A percentile compares a stretch with the other conserved stretches of the same genome.
Conservation (phyloP, 1,140 invertebrate genomes). For the Laupala kohalensis region DNA sequence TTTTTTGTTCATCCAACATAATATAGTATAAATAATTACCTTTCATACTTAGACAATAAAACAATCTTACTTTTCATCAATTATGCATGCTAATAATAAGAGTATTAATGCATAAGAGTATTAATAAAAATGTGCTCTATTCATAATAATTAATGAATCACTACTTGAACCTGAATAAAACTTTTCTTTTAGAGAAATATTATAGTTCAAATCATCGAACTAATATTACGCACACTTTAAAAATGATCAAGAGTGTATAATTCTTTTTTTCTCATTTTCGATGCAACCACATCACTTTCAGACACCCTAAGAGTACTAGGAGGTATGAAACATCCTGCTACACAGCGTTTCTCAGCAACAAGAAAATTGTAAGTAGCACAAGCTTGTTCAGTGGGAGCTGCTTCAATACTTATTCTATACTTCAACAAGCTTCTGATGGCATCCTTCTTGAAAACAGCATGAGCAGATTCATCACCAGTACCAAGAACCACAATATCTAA, state of each 20-base stretch:
- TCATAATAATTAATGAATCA: not conserved
- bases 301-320: conserved; percentile 31
- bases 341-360: conserved; percentile 55
- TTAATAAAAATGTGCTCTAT: not conserved
- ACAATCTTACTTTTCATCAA: not conserved
- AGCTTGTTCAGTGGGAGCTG: conserved; percentile 60
- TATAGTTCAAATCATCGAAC: not conserved
- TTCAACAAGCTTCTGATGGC: conserved; percentile 32
- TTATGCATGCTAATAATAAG: not conserved
- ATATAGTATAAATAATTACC: not conserved
- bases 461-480: conserved; percentile 47
- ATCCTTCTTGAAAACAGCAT: conserved; percentile 22
- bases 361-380: conserved; percentile 74
- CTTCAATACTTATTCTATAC: conserved; percentile 51
- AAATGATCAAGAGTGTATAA: not conserved
- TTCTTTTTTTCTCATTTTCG: conserved; percentile 3
- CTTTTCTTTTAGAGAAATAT: not conserved
- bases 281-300: conserved; percentile 21
- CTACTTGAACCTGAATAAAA: not conserved
- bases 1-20: too few species aligned
- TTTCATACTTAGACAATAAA: too few species aligned
- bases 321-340: conserved; percentile 65
- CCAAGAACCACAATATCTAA: conserved; percentile 68
- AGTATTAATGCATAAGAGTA: not conserved
- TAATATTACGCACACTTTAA: too few species aligned